phyloP scores from a whole-genome alignment of 2,113 vertebrate species.

The Oreochromis aureus region DNA sequence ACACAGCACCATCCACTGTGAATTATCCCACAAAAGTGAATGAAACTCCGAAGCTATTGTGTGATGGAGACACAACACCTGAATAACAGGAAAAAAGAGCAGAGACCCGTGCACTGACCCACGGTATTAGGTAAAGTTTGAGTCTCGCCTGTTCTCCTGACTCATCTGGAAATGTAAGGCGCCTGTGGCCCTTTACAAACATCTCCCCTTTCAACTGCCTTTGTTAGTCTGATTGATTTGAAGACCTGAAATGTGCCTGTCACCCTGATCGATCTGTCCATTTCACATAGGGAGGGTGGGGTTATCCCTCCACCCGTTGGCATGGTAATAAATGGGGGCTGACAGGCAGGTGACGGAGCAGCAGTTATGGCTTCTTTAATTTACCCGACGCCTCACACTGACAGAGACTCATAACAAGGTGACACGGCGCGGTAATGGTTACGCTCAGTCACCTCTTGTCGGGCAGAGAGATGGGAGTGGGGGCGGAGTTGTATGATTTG shows the following conservation, averaged over 20 bases:
- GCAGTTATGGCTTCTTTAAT: conserved; percentile 66
- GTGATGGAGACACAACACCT: neutral
- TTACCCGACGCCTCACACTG: conserved; percentile 36
- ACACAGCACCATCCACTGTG: neutral
- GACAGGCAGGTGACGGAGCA: conserved; percentile 49
- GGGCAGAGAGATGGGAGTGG: neutral
- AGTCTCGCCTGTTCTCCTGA: conserved; percentile 25
- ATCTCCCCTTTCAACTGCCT: conserved; percentile 18
- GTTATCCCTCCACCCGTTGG: neutral
- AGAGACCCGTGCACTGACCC: neutral
- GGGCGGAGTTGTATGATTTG: neutral
- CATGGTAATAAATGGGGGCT: conserved; percentile 62
- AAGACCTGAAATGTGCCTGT: conserved; percentile 61
- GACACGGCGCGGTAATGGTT: conserved; percentile 50
- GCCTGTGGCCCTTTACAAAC: neutral
- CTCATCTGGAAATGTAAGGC: conserved; percentile 12
- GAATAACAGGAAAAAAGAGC: neutral
- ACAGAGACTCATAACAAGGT: conserved; percentile 66
- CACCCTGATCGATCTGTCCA: conserved; percentile 61
- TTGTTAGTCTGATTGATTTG: conserved; percentile 60
- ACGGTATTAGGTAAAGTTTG: neutral
- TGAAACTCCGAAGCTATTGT: neutral
- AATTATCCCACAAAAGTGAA: neutral
- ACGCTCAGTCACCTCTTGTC: conserved; percentile 54
- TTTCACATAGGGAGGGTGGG: neutral